Base-by-base conservation (phyloP, 2,888 invertebrate species). In the Nomada fucata region DNA sequence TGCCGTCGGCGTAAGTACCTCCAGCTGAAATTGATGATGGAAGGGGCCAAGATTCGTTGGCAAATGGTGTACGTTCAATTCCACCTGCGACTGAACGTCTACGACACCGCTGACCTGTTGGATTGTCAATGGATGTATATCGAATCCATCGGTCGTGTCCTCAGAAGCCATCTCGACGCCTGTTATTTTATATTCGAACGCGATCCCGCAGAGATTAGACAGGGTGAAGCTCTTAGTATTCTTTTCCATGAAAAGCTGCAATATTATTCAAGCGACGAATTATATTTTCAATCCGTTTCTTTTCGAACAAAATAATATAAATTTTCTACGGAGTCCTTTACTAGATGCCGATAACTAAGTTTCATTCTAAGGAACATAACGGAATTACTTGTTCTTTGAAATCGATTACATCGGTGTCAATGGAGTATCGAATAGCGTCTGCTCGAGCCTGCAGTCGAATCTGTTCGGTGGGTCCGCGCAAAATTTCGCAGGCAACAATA, bases 11-110 rank as follows among this genome's bases (percentile, higher is more conserved):
- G 20, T 50, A 50, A 50, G 15, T 77, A 74, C 94, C 88, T 94
- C 89, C 1, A 94, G 75, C 36, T 89, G 86, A 76, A 94, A 93
- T 13, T 89, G 90, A 87, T 94, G 94, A 9, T 94, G 91, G 88
- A 95, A 96, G 88, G 94, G 94, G 47, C 96, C 96, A 11, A 95
- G 92, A 42, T 94, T 93, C 23, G 95, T 95, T 26, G 96, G 95
- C 87, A 94, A 94, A 89, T 95, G 94, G 53, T 94, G 92, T 15
- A 96, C 92, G 79, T 92, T 90, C 65, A 96, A 89, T 76, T 93
- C 89, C 7, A 94, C 89, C 82, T 91, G 92, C 83, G 94, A 94
- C 44, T 94, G 94, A 4, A 94, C 92, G 7, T 94, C 92, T 71
- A 96, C 85, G 26, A 87, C 73, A 82, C 94, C 95, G 61, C 92